Conservation (phyloP, 2,113 vertebrate genomes). For the Psittacus erithacus region DNA sequence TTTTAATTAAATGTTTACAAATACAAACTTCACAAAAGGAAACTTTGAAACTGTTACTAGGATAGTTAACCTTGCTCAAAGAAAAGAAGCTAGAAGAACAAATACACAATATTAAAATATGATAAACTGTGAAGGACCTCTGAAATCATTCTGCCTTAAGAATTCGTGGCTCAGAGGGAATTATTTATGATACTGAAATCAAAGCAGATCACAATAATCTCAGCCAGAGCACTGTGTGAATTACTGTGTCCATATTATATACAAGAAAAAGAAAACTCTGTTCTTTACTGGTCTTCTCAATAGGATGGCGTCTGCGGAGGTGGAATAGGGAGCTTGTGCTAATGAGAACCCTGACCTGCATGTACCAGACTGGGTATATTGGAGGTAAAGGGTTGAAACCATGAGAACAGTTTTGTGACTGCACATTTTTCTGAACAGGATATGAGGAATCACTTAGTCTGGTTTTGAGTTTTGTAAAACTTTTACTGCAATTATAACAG, state of each 20-base stretch:
- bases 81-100: not conserved
- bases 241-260: not conserved
- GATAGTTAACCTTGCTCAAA: conserved; percentile 39
- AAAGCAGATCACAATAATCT: not conserved
- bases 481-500: not conserved
- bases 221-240: not conserved
- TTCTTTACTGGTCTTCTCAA: not conserved
- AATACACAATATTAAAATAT: not conserved
- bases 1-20: conserved; percentile 52
- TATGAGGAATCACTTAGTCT: not conserved
- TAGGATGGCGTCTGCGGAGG: not conserved
- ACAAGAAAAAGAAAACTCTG: not conserved
- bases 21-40: not conserved
- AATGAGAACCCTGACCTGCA: not conserved
- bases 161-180: not conserved
- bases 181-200: not conserved
- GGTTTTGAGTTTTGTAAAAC: not conserved
- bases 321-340: not conserved
- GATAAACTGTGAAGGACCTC: not conserved
- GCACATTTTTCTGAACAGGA: not conserved
- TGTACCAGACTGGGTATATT: not conserved
- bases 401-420: not conserved
- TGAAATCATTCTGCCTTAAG: conserved; percentile 7
- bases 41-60: conserved; percentile 1
- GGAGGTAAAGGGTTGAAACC: not conserved